Evolutionary conservation across 1,140 invertebrate species (phyloP).

Genomic region (Drosophila kohkoa): DNA sequence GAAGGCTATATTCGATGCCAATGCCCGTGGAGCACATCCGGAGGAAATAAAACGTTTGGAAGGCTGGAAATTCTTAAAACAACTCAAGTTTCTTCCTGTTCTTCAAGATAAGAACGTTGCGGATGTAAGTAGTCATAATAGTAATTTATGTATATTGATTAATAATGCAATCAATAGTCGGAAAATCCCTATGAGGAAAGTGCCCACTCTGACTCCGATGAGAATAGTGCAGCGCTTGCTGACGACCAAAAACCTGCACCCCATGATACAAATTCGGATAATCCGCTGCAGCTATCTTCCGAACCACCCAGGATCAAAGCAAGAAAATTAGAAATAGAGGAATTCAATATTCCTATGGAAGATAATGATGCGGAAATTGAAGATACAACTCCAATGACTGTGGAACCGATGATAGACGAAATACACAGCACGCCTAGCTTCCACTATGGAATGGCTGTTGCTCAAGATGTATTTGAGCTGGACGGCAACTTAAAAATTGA

Average conservation of each 20-base stretch:
- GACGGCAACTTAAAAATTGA: conserved; percentile 46
- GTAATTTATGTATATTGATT: neutral
- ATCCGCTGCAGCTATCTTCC: neutral
- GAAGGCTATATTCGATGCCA: conserved; percentile 42
- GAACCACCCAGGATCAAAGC: neutral
- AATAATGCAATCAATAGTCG: conserved; percentile 12
- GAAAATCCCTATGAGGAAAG: conserved; percentile 40
- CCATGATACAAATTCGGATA: neutral
- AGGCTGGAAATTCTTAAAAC: conserved; percentile 46
- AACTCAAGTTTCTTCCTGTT: conserved; percentile 31
- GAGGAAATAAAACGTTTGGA: conserved; percentile 42
- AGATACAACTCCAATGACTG: conserved; percentile 32
- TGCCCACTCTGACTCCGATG: conserved; percentile 32
- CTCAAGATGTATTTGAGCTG: conserved; percentile 44
- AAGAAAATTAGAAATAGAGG: conserved; percentile 31
- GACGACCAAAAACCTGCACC: conserved; percentile 3
- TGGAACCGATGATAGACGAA: conserved; percentile 35
- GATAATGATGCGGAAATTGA: conserved; percentile 37
- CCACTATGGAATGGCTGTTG: conserved; percentile 57
- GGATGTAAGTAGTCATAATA: conserved; percentile 28
- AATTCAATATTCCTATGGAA: conserved; percentile 43
- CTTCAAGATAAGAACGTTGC: conserved; percentile 17
- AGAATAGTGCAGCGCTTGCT: neutral
- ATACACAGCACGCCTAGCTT: conserved; percentile 34
- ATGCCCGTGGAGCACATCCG: conserved; percentile 35